Evolutionary conservation across 2,888 invertebrate species (phyloP), one percentile per base, ranked within the genome.

Genomic region (Cacoxenus indagator): DNA sequence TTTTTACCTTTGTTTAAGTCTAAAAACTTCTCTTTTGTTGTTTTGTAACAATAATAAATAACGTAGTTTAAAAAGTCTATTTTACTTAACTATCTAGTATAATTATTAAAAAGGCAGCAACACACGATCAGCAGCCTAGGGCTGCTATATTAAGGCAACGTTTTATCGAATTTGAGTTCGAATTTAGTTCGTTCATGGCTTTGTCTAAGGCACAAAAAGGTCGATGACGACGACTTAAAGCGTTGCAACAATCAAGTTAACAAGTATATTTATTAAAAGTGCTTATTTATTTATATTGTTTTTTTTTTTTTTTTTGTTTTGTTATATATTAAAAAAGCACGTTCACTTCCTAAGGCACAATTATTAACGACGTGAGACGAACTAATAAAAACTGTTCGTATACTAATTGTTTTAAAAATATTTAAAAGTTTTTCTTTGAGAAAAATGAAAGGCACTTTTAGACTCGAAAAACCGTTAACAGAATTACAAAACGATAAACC

Each of bases 121-220:
- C 19, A 62, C 19, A 57, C 8, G 57, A 37, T 55, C 17, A 27
- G 43, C 27, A 66, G 65, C 57, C 65, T 66, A 66, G 9, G 65
- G 65, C 66, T 46, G 31, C 57, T 29, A 45, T 46, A n/a, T 66
- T 66, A 66, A 66, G 66, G 66, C 66, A 57, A 43, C 37, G 24
- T 57, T 45, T 45, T 26, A 19, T 27, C 61, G 6, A 31, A 22
- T 26, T 26, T 66, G n/a, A 27, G 43, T 46, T 9, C 43, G 31
- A 55, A 22, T 29, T 46, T 26, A 69, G 65, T 66, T 67, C 26
- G 57, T 22, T 65, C 14, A 64, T 46, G 43, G 64, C 26, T 55
- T 55, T 55, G 54, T 55, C 62, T 67, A 54, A 82, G 82, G 82
- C 79, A 77, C 81, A 77, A 75, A 22, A 8, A 11, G 73, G 73